Percentiles rank a stretch among this genome's conserved stretches.
Conservation (phyloP, 1,140 invertebrate genomes). For the Lordiphosa collinella region DNA sequence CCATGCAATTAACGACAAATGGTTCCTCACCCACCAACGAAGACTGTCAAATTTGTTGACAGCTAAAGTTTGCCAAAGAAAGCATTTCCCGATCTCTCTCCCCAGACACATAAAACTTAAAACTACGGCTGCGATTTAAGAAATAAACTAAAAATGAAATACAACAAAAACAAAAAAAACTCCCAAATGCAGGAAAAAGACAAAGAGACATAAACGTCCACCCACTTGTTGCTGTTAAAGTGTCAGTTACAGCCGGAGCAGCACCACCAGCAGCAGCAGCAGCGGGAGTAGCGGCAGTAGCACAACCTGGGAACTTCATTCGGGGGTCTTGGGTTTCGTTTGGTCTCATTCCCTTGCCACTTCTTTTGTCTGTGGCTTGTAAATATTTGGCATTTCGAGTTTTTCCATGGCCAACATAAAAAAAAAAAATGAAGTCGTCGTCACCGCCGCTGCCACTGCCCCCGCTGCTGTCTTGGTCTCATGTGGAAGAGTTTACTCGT, state of each 20-base stretch:
- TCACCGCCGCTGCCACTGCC: too few species aligned
- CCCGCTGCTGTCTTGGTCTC: constrained; percentile 18
- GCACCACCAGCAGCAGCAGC: constrained; percentile 15
- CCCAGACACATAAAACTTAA: constrained; percentile 18
- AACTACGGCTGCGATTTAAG: constrained; percentile 47
- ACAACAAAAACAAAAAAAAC: constrained; percentile 26
- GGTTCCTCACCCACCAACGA: constrained; percentile 38
- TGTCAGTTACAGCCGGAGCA: constrained; percentile 53
- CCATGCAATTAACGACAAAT: constrained; percentile 70
- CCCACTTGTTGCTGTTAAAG: constrained; percentile 75
- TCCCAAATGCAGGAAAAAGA: constrained; percentile 50
- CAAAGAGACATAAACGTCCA: constrained; percentile 76
- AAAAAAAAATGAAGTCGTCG: constrained; percentile 46
- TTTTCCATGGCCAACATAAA: constrained; percentile 8
- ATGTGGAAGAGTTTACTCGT: constrained; percentile 5
- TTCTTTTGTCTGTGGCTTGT: constrained; percentile 17
- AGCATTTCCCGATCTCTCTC: constrained; percentile 2
- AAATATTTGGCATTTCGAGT: constrained; percentile 68
- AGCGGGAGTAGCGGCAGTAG: constrained; percentile 1
- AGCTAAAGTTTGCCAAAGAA: constrained; percentile 63
- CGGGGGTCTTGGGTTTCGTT: background rate
- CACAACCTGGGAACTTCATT: constrained; percentile 18
- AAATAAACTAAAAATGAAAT: constrained; percentile 34
- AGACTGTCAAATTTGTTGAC: constrained; percentile 69
- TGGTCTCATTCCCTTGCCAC: background rate